Evolutionary conservation across 2,888 invertebrate species (phyloP), one percentile per base, ranked within the genome.

Genomic region (Meghimatium bilineatum): DNA sequence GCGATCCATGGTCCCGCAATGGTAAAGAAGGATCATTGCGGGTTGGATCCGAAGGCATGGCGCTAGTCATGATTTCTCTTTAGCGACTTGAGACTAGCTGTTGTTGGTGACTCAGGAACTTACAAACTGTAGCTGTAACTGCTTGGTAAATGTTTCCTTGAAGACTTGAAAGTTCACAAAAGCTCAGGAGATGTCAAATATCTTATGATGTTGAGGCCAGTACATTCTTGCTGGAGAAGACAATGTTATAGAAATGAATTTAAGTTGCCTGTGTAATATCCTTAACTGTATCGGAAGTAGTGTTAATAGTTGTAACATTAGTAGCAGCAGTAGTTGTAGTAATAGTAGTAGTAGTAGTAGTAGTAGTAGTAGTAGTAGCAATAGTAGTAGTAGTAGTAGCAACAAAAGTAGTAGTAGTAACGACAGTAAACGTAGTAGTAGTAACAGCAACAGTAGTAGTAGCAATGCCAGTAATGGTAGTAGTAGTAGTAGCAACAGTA

Each of bases 1-100:
- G 90, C 10, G 91, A 91, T 32, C 91, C 91, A 80, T 90, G 87
- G 85, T 91, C 91, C 84, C 89, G 86, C 44, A 91, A 82, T 29
- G 91, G 91, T 87, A 89, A 85, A 12, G 87, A 86, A 23, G 85
- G 82, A 34, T 86, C 86, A 44, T 85, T 56, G 77, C 69, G 60
- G 69, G 82, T 44, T 74, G 56, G 85, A 34, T 69, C 72, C 56
- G 69, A 60, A n/a, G 80, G 34, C 38, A 66, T 60, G 38, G 76
- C 72, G 17, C 63, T 63, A 44, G 26, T 72, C 83, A 83, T 83
- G 49, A 29, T 72, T 10, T 12, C 17, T 23, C 32, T 29, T 72
- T 29, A 23, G 10, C 0, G 20, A 29, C 60, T 20, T 63, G 77
- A 63, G 0, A 63, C 77, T 17, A 77, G 63, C 38, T 36, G 60